A percentile compares a stretch with the other conserved stretches of the same genome.
These are phyloP conservation scores for Nephrocerus scutellatus DNA, from an alignment of 2,888 invertebrate genomes.

Conservation along the genomic window DNA sequence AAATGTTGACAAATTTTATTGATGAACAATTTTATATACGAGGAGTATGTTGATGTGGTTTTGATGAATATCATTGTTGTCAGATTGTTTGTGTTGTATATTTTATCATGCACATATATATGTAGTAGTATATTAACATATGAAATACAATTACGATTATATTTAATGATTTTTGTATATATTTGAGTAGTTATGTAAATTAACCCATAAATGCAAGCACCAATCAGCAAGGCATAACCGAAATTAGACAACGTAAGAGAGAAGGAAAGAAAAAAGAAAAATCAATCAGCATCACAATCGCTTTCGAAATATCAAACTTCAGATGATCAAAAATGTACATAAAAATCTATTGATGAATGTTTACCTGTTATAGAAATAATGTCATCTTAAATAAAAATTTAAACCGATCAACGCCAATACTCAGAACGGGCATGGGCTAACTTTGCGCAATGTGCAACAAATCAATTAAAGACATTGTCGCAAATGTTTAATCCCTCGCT, in stretches of 20 bases:
- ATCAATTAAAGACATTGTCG: too few species aligned
- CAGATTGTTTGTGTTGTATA: conserved; percentile 5
- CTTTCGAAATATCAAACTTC: neutral
- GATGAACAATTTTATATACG: conserved; percentile 8
- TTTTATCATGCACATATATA: conserved; percentile 4
- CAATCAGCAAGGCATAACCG: conserved; percentile 43
- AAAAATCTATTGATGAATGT: conserved; percentile 1
- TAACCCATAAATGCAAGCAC: conserved; percentile 36
- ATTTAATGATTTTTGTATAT: conserved; percentile 22
- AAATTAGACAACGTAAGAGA: conserved; percentile 23
- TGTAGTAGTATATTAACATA: conserved; percentile 8
- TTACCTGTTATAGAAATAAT: neutral
- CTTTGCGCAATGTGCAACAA: neutral
- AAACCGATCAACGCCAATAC: too few species aligned
- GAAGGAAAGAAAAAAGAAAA: conserved; percentile 17
- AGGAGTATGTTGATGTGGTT: conserved; percentile 8
- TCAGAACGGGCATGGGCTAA: too few species aligned
- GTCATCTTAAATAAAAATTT: too few species aligned
- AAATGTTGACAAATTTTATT: neutral
- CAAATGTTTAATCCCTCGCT: too few species aligned
- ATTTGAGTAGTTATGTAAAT: conserved; percentile 16
- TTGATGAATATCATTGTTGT: conserved; percentile 12
- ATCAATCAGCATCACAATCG: conserved; percentile 2
- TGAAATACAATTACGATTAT: conserved; percentile 5
- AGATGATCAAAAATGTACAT: conserved; percentile 2